phyloP scores from a whole-genome alignment of 2,888 invertebrate genomes.

The Polyommatus iphigenia region DNA sequence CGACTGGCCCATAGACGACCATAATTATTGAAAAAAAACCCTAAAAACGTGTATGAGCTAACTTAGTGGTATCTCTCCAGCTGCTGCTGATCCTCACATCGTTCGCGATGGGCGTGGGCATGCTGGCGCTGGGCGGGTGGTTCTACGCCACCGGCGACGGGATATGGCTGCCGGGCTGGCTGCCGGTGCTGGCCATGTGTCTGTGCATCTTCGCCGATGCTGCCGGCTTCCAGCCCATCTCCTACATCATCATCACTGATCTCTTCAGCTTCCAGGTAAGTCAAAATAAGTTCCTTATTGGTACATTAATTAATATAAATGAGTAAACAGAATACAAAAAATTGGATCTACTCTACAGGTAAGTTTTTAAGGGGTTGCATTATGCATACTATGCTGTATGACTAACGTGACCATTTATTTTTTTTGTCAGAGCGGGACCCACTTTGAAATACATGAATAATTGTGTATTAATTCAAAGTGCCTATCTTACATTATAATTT shows the following conservation, averaged over 20 bases:
- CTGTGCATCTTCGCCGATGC: constrained; percentile 71
- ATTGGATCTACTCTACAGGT: no score
- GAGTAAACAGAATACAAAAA: no score
- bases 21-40: no score
- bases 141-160: constrained; percentile 64
- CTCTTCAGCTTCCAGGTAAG: constrained; percentile 71
- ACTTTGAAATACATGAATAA: no score
- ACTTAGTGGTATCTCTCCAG: constrained; percentile 47
- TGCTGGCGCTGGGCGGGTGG: constrained; percentile 65
- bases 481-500: no score
- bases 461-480: no score
- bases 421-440: no score
- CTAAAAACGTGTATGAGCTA: not conserved
- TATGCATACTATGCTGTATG: no score
- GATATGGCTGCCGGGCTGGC: constrained; percentile 68
- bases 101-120: constrained; percentile 64
- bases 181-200: constrained; percentile 70
- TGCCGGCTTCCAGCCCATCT: constrained; percentile 73
- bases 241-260: constrained; percentile 73
- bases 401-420: no score
- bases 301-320: no score
- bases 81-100: constrained; percentile 65
- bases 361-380: no score
- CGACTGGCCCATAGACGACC: no score
- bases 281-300: not conserved